phyloP scores from a whole-genome alignment of 2,797 vertebrate species.

The Hoplostethus mediterraneus region DNA sequence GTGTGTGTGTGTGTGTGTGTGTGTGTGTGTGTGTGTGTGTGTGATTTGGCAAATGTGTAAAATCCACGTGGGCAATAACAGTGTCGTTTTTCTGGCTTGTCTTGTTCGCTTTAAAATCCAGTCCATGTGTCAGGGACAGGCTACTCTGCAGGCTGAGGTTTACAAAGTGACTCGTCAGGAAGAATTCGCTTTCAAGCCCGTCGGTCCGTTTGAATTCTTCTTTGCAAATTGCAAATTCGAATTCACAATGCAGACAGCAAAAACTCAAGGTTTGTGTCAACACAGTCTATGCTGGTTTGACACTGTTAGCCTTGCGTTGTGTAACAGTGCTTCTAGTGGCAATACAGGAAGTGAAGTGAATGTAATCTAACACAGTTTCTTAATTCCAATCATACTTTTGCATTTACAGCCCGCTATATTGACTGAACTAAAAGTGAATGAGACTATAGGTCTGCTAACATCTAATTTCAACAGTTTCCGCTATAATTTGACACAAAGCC shows the following conservation, averaged over 20 bases:
- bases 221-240: no score
- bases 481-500: not conserved
- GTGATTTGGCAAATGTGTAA: no score
- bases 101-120: no score
- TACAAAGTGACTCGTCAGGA: not conserved
- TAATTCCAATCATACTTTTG: not conserved
- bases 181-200: not conserved
- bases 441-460: not conserved
- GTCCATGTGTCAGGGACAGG: no score
- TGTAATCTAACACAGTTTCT: not conserved
- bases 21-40: no score
- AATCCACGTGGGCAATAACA: no score
- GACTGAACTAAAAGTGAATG: conserved; percentile 1
- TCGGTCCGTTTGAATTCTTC: not conserved
- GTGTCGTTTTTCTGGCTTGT: no score
- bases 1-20: no score
- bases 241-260: no score
- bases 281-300: no score
- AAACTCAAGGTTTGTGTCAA: no score
- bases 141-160: no score
- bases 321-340: not conserved
- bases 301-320: not conserved
- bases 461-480: not conserved
- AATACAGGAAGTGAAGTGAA: not conserved
- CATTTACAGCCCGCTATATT: not conserved